These are phyloP conservation scores for Mormyrops attenuatus DNA, from an alignment of 2,797 vertebrate species.

Conservation along the genomic window DNA sequence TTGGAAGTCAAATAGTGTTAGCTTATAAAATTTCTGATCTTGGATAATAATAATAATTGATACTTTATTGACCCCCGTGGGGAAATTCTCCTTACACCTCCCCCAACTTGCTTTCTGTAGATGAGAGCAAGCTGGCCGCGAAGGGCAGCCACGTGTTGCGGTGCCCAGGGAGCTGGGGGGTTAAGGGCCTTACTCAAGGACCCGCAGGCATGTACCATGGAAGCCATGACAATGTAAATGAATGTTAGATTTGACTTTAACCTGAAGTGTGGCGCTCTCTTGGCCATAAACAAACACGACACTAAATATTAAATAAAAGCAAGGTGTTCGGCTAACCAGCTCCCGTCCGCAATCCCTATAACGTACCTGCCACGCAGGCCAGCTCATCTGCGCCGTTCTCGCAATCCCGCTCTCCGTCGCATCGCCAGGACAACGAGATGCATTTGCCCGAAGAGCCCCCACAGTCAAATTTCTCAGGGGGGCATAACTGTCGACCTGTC, in stretches of 20 bases:
- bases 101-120: neutral
- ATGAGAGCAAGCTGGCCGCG: neutral
- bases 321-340: neutral
- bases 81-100: neutral
- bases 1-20: neutral
- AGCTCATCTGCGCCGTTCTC: conserved; percentile 86
- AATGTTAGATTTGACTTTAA: neutral
- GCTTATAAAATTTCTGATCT: neutral
- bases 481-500: conserved; percentile 81
- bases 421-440: conserved; percentile 87
- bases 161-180: neutral
- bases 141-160: neutral
- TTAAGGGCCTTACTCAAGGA: neutral
- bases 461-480: conserved; percentile 89
- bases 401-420: conserved; percentile 91
- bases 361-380: conserved; percentile 81
- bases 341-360: neutral
- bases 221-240: neutral
- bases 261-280: neutral
- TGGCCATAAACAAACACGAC: neutral
- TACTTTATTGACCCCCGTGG: neutral
- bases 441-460: conserved; percentile 82
- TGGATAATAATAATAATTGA: neutral
- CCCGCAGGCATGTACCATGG: neutral
- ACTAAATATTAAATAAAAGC: neutral